Evolutionary conservation across 1,140 invertebrate genomes (phyloP).

Genomic region (Papilio dardanus): DNA sequence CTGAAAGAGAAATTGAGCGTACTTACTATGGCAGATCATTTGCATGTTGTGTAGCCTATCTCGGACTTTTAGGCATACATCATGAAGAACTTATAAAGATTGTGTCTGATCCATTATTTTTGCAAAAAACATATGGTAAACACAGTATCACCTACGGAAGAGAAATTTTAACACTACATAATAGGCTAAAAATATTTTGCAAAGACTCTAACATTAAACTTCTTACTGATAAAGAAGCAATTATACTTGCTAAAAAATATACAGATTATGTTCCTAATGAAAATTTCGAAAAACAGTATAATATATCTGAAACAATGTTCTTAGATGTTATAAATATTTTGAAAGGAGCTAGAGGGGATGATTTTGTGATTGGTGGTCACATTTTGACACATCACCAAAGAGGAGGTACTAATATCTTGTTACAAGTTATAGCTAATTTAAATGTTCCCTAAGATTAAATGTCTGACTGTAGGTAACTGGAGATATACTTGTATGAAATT

Average conservation of each 20-base stretch:
- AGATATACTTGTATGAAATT: too few relatives aligned
- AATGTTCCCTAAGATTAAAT: background rate
- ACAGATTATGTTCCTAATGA: conserved; percentile 77
- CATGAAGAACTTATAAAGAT: conserved; percentile 80
- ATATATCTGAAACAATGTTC: conserved; percentile 76
- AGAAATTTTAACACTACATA: conserved; percentile 83
- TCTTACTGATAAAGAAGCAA: conserved; percentile 66
- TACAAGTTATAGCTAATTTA: conserved; percentile 5
- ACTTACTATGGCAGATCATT: conserved; percentile 71
- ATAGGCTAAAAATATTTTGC: conserved; percentile 82
- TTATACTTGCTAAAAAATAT: conserved; percentile 77
- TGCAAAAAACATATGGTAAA: conserved; percentile 73
- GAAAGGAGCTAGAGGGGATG: conserved; percentile 58
- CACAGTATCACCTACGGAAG: conserved; percentile 66
- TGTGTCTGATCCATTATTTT: conserved; percentile 74
- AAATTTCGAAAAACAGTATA: conserved; percentile 75
- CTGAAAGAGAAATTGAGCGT: conserved; percentile 76
- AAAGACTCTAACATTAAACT: conserved; percentile 79
- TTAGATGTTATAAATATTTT: conserved; percentile 73
- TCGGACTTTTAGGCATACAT: conserved; percentile 79
- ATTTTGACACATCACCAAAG: conserved; percentile 83
- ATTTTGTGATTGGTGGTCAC: conserved; percentile 76
- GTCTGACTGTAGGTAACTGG: background rate
- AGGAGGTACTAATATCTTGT: conserved; percentile 67
- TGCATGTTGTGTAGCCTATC: conserved; percentile 77